Percentiles rank a stretch among this genome's conserved stretches.
phyloP scores from a whole-genome alignment of 2,888 invertebrate species.

The Ennomos erosarius region DNA sequence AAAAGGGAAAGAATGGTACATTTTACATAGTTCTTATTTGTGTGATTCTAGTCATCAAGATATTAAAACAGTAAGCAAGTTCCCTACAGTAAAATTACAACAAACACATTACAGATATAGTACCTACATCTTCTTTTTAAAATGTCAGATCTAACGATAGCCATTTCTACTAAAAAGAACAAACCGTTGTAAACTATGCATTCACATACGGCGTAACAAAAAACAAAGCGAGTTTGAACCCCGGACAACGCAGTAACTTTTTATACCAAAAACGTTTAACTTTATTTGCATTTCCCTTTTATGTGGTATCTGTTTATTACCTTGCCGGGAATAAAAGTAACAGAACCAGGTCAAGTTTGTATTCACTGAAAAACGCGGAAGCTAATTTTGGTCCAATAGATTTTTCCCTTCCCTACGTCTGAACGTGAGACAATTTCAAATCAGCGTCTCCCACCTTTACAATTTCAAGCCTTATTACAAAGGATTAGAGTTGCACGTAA shows the following conservation, averaged over 20 bases:
- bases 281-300: slow-evolving; percentile 41
- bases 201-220: slow-evolving; percentile 6
- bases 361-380: slow-evolving; percentile 43
- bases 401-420: slow-evolving; percentile 43
- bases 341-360: slow-evolving; percentile 53
- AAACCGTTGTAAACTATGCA: slow-evolving; percentile 5
- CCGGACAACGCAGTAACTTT: slow-evolving; percentile 15
- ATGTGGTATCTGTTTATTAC: slow-evolving; percentile 45
- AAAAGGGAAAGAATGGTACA: no score
- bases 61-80: no score
- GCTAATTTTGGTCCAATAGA: slow-evolving; percentile 51
- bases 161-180: neutral
- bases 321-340: slow-evolving; percentile 41
- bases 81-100: no score
- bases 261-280: slow-evolving; percentile 20
- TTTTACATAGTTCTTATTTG: no score
- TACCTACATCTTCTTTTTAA: neutral
- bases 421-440: slow-evolving; percentile 49
- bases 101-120: no score
- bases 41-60: no score
- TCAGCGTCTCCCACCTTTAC: slow-evolving; percentile 14
- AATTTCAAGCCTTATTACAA: slow-evolving; percentile 20
- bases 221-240: slow-evolving; percentile 16
- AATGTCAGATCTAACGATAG: neutral
- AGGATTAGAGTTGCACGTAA: slow-evolving; percentile 20